These are phyloP conservation scores for Drosophila repletoides DNA, from an alignment of 1,140 invertebrate species.

Conservation along the genomic window DNA sequence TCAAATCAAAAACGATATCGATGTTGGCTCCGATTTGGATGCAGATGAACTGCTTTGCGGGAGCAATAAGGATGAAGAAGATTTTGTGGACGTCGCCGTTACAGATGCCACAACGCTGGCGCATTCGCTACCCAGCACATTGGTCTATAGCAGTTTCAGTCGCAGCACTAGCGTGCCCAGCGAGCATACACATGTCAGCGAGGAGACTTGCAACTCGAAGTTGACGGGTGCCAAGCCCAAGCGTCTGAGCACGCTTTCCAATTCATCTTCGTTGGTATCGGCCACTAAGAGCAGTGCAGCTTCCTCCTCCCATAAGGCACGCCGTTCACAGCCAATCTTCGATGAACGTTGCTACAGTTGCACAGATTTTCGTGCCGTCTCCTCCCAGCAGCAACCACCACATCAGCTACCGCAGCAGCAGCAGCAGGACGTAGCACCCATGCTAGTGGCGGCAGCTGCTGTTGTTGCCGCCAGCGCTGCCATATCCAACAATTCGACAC, in stretches of 20 bases:
- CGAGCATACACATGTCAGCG: slow-evolving; percentile 19
- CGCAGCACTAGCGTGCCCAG: slow-evolving; percentile 62
- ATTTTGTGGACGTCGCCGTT: not conserved
- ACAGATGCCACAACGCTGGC: slow-evolving; percentile 18
- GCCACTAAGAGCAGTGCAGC: slow-evolving; percentile 52
- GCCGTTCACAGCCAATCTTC: slow-evolving; percentile 62
- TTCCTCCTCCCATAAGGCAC: slow-evolving; percentile 67
- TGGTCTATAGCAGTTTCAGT: slow-evolving; percentile 52
- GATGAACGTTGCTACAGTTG: slow-evolving; percentile 78
- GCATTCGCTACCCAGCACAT: slow-evolving; percentile 67
- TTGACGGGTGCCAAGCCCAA: slow-evolving; percentile 78
- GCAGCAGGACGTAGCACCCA: slow-evolving; percentile 40
- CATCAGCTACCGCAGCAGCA: slow-evolving; percentile 11
- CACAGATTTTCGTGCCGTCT: slow-evolving; percentile 61
- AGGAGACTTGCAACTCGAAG: slow-evolving; percentile 47
- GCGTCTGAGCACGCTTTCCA: slow-evolving; percentile 57
- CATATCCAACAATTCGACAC: slow-evolving; percentile 46
- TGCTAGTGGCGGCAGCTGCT: slow-evolving; percentile 57
- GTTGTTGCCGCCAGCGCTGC: slow-evolving; percentile 44
- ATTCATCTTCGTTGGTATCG: slow-evolving; percentile 68
- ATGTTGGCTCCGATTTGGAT: slow-evolving; percentile 29
- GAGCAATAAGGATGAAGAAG: slow-evolving; percentile 10
- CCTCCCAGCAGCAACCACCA: slow-evolving; percentile 22
- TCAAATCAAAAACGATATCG: slow-evolving; percentile 65
- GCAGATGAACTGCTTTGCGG: slow-evolving; percentile 34